phyloP scores from a whole-genome alignment of 2,113 vertebrate species.

The Bufo gargarizans region DNA sequence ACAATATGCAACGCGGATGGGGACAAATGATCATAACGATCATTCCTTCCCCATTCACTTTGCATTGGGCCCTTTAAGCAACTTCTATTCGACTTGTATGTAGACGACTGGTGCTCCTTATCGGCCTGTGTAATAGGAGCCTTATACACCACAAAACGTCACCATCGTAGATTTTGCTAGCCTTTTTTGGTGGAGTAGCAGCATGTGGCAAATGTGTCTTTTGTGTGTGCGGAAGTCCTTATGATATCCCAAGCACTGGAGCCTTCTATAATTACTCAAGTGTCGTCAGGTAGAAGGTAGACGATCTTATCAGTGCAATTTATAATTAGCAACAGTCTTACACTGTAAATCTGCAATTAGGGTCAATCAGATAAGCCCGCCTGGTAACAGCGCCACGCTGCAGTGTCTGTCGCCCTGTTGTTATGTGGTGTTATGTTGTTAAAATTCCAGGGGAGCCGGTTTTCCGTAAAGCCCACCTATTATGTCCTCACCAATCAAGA shows the following conservation, averaged over 20 bases:
- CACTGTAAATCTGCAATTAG: constrained; percentile 12
- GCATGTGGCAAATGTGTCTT: too few relatives aligned
- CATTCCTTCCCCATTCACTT: too few relatives aligned
- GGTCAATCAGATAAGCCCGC: constrained; percentile 3
- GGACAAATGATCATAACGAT: too few relatives aligned
- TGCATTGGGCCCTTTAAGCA: too few relatives aligned
- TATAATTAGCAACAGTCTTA: background rate
- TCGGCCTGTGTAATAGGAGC: too few relatives aligned
- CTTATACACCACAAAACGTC: background rate
- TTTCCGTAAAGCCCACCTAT: constrained; percentile 16
- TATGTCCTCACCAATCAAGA: constrained; percentile 29
- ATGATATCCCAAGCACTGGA: background rate
- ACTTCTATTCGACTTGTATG: too few relatives aligned
- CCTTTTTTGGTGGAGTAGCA: too few relatives aligned
- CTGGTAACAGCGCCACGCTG: background rate
- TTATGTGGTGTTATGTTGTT: constrained; percentile 26
- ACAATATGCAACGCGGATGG: too few relatives aligned
- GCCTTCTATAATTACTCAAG: background rate
- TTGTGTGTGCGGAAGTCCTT: too few relatives aligned
- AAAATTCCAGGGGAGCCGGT: constrained; percentile 31
- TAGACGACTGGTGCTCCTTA: too few relatives aligned
- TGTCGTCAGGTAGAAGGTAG: background rate
- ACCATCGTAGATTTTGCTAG: too few relatives aligned
- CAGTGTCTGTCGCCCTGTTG: background rate
- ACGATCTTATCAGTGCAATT: constrained; percentile 8